These are phyloP conservation scores for Trialeurodes vaporariorum DNA, from an alignment of 1,140 invertebrate species.

Conservation along the genomic window DNA sequence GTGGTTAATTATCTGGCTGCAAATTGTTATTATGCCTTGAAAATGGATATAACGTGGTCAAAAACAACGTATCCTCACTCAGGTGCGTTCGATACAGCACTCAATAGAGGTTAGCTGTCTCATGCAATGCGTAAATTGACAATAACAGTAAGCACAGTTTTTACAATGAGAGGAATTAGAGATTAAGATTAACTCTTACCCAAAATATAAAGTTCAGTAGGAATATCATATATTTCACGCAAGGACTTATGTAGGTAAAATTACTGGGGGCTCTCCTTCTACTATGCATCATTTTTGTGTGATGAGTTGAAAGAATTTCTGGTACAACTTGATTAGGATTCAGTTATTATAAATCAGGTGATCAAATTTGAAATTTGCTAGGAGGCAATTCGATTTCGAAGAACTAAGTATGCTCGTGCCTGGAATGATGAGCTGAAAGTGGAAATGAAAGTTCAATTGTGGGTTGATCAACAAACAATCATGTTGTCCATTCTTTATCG, in stretches of 20 bases:
- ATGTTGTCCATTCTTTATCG: too few relatives aligned
- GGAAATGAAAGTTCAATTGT: too few relatives aligned
- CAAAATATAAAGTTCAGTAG: conserved; percentile 86
- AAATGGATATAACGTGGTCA: background rate
- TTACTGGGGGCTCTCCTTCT: background rate
- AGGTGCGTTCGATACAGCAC: background rate
- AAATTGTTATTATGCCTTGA: too few relatives aligned
- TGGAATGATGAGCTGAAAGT: too few relatives aligned
- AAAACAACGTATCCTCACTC: background rate
- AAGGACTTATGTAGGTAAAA: conserved; percentile 67
- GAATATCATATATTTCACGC: conserved; percentile 89
- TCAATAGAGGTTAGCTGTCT: background rate
- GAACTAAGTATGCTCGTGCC: too few relatives aligned
- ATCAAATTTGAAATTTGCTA: too few relatives aligned
- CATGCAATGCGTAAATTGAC: conserved; percentile 15
- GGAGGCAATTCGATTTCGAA: too few relatives aligned
- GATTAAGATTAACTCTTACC: conserved; percentile 47
- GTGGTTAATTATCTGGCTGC: too few relatives aligned
- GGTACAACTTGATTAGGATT: too few relatives aligned
- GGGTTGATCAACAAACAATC: too few relatives aligned
- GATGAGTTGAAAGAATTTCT: background rate
- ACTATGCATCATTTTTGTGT: background rate
- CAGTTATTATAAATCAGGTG: too few relatives aligned
- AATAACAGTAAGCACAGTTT: conserved; percentile 5
- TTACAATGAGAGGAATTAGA: conserved; percentile 6